Evolutionary conservation across 1,140 invertebrate genomes (phyloP).

Genomic region (Drosophila sechellia): DNA sequence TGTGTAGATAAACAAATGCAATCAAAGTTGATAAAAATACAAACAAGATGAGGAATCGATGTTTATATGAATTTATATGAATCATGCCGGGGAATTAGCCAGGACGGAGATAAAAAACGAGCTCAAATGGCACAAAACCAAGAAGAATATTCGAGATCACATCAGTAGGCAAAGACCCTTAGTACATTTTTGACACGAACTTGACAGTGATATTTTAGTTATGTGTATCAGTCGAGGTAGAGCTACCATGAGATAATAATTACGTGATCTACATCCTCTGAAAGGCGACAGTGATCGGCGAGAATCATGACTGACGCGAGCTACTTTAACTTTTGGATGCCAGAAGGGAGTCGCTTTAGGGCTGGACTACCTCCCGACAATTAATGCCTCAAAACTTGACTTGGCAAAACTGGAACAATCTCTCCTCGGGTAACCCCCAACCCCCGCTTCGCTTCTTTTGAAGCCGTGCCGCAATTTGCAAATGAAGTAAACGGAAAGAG

Average conservation of each 20-base stretch:
- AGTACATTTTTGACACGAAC: constrained; percentile 4
- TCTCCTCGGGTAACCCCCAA: constrained; percentile 11
- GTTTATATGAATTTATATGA: too few relatives aligned
- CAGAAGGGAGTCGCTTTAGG: constrained; percentile 4
- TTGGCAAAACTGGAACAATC: constrained; percentile 62
- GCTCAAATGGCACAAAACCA: neutral
- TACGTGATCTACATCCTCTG: constrained; percentile 4
- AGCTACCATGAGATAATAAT: constrained; percentile 4
- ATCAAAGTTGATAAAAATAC: constrained; percentile 1
- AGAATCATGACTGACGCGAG: constrained; percentile 35
- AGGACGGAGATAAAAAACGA: too few relatives aligned
- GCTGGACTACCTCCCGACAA: constrained; percentile 33
- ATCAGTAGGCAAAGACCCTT: too few relatives aligned
- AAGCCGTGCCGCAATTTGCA: constrained; percentile 72
- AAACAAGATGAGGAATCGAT: constrained; percentile 5
- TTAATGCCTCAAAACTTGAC: constrained; percentile 67
- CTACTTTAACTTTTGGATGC: constrained; percentile 17
- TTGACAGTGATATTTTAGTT: constrained; percentile 13
- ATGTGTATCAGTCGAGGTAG: constrained; percentile 2
- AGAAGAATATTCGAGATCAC: neutral
- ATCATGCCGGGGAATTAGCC: too few relatives aligned
- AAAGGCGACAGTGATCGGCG: constrained; percentile 17
- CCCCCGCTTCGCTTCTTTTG: constrained; percentile 35
- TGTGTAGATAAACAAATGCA: constrained; percentile 19
- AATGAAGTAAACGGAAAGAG: constrained; percentile 56